Evolutionary conservation across 92 coral and sea anemone genomes (phyloP), one percentile per base, ranked within the genome.

Genomic region (Epizoanthus ramosus): DNA sequence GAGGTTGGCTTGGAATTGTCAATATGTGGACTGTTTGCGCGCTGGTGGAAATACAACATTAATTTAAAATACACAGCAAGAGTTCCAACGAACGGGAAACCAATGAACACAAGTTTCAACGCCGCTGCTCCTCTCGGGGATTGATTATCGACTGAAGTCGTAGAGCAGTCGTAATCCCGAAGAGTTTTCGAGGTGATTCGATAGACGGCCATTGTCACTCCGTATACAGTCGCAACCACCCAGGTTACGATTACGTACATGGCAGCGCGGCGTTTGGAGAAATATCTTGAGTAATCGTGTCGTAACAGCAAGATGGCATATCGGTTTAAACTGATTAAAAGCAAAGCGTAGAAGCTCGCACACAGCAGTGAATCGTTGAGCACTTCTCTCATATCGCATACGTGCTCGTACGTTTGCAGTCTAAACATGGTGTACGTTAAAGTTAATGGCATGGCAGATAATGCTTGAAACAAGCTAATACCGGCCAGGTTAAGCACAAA

Each of bases 71-170:
- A 91, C 53, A 91, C 77, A 22, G 70, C 79, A 31, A 88, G 52
- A 28, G 89, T 80, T 25, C 80, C 87, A 3, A 89, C 50, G 61
- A 90, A 89, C 65, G 86, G 87, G 37, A 90, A 58, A 14, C 94
- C 97, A 8, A 86, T 85, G 8, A 90, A 92, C 37, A 92, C 47
- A 57, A 93, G 84, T 63, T 93, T 89, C 9, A 83, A 39, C 6
- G 92, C 89, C 0, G 97, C 97, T 8, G 88, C 85, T 0, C 87
- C 87, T 66, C 92, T 74, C 2, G 97, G 89, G 23, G 82, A 77
- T 12, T 41, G 70, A 37, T 18, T 77, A 53, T 81, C 85, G 17
- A 39, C 69, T 72, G 23, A 77, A 8, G 63, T 25, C 3, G 74
- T 35, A 24, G 66, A 75, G 25, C 92, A 89, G 25, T 89, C 83